Evolutionary conservation across 2,797 vertebrate genomes (phyloP).

Genomic region (Gymnocypris eckloni): DNA sequence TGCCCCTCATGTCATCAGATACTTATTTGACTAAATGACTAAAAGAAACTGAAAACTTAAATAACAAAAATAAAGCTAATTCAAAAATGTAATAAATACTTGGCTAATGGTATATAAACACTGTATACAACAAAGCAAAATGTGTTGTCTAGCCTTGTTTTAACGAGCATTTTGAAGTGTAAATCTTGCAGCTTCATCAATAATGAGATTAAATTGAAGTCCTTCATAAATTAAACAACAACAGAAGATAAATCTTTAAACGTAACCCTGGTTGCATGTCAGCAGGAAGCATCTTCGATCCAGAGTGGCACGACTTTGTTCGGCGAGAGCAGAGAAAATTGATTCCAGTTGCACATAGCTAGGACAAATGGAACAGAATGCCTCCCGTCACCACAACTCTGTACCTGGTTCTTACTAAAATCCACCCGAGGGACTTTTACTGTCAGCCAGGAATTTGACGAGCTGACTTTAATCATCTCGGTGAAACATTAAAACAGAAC

Average conservation of each 20-base stretch:
- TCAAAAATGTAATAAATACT: background rate
- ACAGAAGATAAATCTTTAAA: conserved; percentile 40
- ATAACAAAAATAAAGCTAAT: background rate
- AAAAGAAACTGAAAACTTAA: background rate
- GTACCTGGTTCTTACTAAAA: conserved; percentile 7
- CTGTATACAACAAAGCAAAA: background rate
- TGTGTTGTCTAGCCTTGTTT: background rate
- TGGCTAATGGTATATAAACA: background rate
- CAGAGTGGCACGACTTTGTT: background rate
- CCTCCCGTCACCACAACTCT: conserved; percentile 1
- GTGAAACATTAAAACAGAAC: conserved; percentile 25
- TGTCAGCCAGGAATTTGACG: conserved; percentile 1
- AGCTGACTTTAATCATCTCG: conserved; percentile 7
- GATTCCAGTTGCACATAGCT: conserved; percentile 17
- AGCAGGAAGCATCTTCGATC: conserved; percentile 30
- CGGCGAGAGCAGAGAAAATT: conserved; percentile 10
- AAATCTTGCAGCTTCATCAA: conserved; percentile 14
- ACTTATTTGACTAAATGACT: background rate
- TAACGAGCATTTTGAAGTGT: background rate
- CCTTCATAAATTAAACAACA: conserved; percentile 35
- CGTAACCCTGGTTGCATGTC: conserved; percentile 9
- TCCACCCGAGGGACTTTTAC: conserved; percentile 11
- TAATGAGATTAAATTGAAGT: conserved; percentile 36
- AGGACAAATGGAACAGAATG: conserved; percentile 23
- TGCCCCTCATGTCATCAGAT: background rate